A percentile compares a stretch with the other conserved stretches of the same genome.
Evolutionary conservation across 2,888 invertebrate genomes (phyloP).

Genomic region (Acheta domesticus): DNA sequence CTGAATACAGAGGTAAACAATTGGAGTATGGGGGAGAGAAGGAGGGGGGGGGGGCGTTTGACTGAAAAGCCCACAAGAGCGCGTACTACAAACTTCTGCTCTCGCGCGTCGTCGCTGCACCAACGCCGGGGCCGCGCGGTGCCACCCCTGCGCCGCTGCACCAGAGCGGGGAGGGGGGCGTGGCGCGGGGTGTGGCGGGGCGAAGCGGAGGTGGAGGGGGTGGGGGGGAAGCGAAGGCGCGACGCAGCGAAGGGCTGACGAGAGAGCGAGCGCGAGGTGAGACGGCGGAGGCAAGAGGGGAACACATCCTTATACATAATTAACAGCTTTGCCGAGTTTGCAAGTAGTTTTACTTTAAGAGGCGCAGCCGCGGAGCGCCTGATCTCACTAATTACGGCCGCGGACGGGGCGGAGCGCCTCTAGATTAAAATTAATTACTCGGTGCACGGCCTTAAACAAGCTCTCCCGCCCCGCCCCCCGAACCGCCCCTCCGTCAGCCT

Average conservation of each 20-base stretch:
- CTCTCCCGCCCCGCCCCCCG: slow-evolving; percentile 22
- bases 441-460: slow-evolving; percentile 34
- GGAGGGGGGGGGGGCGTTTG: too few relatives aligned
- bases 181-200: neutral
- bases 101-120: neutral
- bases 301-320: slow-evolving; percentile 34
- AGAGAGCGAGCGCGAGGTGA: slow-evolving; percentile 19
- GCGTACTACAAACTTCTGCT: neutral
- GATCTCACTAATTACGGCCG: slow-evolving; percentile 37
- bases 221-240: neutral
- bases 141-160: neutral
- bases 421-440: slow-evolving; percentile 38
- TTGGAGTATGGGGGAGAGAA: too few relatives aligned
- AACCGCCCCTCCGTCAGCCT: slow-evolving; percentile 19
- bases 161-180: neutral
- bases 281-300: slow-evolving; percentile 18
- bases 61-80: too few relatives aligned
- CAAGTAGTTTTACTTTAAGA: slow-evolving; percentile 31
- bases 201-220: neutral
- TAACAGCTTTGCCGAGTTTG: slow-evolving; percentile 33
- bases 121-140: neutral
- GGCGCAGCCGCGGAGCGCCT: neutral
- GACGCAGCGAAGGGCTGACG: neutral
- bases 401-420: slow-evolving; percentile 23
- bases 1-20: too few relatives aligned